phyloP scores from a whole-genome alignment of 2,888 invertebrate species.

The Thymelicus acteon region DNA sequence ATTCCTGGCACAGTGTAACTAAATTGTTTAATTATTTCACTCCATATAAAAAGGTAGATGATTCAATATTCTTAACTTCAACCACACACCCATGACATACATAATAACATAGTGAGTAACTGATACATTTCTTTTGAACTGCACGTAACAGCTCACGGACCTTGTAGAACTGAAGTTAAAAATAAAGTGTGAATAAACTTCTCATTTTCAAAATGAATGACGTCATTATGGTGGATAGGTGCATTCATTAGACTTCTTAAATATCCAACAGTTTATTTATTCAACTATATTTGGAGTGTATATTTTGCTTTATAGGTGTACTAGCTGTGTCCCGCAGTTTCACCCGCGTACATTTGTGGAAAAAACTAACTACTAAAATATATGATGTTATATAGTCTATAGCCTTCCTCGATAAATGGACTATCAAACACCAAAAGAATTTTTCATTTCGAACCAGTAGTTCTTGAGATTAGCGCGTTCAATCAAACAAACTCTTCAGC shows the following conservation, averaged over 20 bases:
- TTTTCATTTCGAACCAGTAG: no score
- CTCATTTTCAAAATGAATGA: constrained; percentile 1
- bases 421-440: no score
- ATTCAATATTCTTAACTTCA: not conserved
- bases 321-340: no score
- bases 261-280: not conserved
- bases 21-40: not conserved
- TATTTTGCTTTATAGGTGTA: no score
- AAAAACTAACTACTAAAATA: no score
- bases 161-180: not conserved
- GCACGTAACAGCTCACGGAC: not conserved
- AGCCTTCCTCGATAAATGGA: no score
- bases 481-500: no score
- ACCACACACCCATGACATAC: not conserved
- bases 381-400: no score
- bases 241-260: not conserved
- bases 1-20: no score
- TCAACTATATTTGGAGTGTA: not conserved
- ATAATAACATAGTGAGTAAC: not conserved
- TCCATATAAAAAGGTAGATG: not conserved
- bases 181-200: not conserved
- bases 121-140: constrained; percentile 8
- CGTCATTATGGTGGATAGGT: not conserved
- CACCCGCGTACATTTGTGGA: no score
- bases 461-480: no score